Percentiles rank a stretch among this genome's conserved stretches.
Evolutionary conservation across 1,140 invertebrate genomes (phyloP).

Genomic region (Leptestheria dahalacensis): DNA sequence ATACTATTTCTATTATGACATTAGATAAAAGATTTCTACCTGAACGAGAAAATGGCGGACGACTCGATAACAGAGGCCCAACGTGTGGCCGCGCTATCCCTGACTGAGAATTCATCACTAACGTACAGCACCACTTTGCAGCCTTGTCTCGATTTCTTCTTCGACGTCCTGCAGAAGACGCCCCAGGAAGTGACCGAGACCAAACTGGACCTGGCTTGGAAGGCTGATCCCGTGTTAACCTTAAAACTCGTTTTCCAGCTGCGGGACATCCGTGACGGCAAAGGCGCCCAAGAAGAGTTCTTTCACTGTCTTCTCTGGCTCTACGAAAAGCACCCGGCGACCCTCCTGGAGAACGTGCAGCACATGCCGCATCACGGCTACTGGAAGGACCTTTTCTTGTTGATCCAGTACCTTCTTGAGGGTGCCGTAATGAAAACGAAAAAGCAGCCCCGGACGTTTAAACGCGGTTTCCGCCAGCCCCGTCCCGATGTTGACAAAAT

Average conservation of each 20-base stretch:
- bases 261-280: constrained; percentile 16
- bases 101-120: constrained; percentile 17
- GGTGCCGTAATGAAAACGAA: background rate
- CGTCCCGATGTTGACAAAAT: background rate
- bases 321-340: constrained; percentile 18
- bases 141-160: constrained; percentile 19
- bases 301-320: constrained; percentile 18
- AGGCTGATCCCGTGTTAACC: constrained; percentile 13
- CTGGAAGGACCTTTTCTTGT: constrained; percentile 18
- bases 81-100: background rate
- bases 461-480: background rate
- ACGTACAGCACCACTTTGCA: constrained; percentile 16
- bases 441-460: background rate
- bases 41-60: no score
- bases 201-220: constrained; percentile 14
- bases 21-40: no score
- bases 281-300: constrained; percentile 18
- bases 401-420: background rate
- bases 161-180: constrained; percentile 19
- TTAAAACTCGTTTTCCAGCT: constrained; percentile 17
- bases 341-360: constrained; percentile 17
- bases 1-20: no score
- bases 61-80: background rate
- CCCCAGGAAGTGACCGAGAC: background rate
- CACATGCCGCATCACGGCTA: constrained; percentile 17